Base-by-base conservation (phyloP, 2,888 invertebrate species). In the Rhogogaster chlorosoma region DNA sequence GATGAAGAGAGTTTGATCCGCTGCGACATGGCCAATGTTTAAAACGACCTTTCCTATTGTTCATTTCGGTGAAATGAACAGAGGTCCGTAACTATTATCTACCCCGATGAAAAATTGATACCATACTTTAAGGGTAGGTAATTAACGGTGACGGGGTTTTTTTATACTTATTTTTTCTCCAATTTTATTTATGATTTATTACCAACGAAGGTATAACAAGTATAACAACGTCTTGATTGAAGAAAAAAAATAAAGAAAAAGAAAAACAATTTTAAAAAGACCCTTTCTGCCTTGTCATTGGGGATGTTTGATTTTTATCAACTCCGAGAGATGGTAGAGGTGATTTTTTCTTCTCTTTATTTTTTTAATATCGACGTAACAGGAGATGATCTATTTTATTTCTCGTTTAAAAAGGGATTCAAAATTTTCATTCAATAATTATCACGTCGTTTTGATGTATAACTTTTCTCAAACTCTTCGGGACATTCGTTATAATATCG, bases 41-140 rank as follows among this genome's bases (percentile, higher is more conserved):
- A 29, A 77, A 77, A 49, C 77, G 77, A 49, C 77, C 77, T 77
- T 77, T 77, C n/a, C 53, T 77, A 77, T 77, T 77, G 77, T 77
- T 77, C 77, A 77, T 77, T 77, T 77, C 77, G 77, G 36, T 53
- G 32, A 77, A 77, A 77, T 77, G 49, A 49, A 77, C 53, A 0
- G 7, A 73, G 71, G 71, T 73, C 29, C 49, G 29, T 29, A 77
- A 61, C 49, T 80, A 80, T 80, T 61, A 61, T 80, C 80, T 38
- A 12, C 57, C 80, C 7, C 57, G 80, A 80, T 80, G 80, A 80
- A 80, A 80, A 61, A 80, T 80, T 80, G 49, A 61, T 61, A 73
- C 38, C 71, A 73, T 73, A 38, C 22, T 73, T 73, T 73, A 22
- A 12, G 38, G n/a, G 22, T 73, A 42, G 12, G 22, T 73, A 42